A percentile compares a stretch with the other conserved stretches of the same genome.
Evolutionary conservation across 2,797 vertebrate species (phyloP).

Genomic region (Mus minutoides): DNA sequence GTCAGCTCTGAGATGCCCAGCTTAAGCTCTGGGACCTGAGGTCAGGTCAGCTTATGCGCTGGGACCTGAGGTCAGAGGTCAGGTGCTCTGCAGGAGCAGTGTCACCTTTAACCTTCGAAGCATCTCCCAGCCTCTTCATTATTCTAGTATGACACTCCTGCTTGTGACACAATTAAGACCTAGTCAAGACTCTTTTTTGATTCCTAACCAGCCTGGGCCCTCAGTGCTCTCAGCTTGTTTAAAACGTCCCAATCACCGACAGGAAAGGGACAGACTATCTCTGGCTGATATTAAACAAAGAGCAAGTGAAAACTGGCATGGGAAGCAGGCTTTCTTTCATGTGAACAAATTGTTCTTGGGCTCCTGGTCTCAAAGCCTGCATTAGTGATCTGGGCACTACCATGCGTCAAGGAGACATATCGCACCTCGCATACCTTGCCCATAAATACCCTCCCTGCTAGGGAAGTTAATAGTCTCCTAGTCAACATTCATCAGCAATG

Average conservation of each 20-base stretch:
- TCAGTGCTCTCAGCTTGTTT: slow-evolving; percentile 2
- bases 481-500: slow-evolving; percentile 55
- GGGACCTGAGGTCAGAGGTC: too few relatives aligned
- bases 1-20: background rate
- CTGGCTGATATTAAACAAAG: slow-evolving; percentile 55
- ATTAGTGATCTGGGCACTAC: slow-evolving; percentile 30
- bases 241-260: slow-evolving; percentile 27
- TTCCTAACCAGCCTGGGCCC: background rate
- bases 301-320: slow-evolving; percentile 55
- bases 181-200: background rate
- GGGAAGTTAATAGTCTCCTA: slow-evolving; percentile 8
- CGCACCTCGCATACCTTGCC: slow-evolving; percentile 64
- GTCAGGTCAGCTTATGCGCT: too few relatives aligned
- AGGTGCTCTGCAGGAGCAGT: background rate
- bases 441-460: slow-evolving; percentile 53
- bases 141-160: background rate
- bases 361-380: slow-evolving; percentile 58
- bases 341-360: slow-evolving; percentile 65
- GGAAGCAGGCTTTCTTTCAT: slow-evolving; percentile 71
- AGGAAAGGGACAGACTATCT: slow-evolving; percentile 64
- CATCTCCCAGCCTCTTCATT: background rate
- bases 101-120: background rate
- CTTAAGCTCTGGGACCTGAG: background rate
- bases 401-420: slow-evolving; percentile 69
- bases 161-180: slow-evolving; percentile 31